These are phyloP conservation scores for Patella caerulea DNA, from an alignment of 2,888 invertebrate genomes.

Conservation along the genomic window DNA sequence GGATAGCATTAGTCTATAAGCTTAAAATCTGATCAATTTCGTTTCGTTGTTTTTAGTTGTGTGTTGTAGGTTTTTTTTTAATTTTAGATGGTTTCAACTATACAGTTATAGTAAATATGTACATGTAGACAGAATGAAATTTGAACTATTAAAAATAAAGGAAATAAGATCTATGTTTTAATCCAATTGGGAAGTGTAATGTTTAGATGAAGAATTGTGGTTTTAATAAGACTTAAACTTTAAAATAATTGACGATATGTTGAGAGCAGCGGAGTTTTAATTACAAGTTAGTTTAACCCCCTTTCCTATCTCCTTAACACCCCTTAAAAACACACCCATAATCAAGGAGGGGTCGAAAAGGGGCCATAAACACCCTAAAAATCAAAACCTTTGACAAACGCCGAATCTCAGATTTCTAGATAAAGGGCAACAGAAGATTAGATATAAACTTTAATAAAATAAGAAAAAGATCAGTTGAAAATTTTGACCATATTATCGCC, in stretches of 20 bases:
- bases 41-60: no score
- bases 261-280: slow-evolving; percentile 2
- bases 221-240: no score
- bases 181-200: no score
- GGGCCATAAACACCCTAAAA: slow-evolving; percentile 8
- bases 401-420: background rate
- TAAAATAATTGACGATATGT: background rate
- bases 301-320: slow-evolving; percentile 2
- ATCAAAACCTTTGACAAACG: background rate
- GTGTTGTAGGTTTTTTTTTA: no score
- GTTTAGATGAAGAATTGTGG: no score
- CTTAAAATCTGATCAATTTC: no score
- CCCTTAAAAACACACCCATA: background rate
- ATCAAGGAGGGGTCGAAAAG: background rate
- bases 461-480: slow-evolving; percentile 2
- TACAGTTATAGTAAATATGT: no score
- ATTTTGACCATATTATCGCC: background rate
- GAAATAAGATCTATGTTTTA: no score
- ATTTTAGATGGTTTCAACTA: no score
- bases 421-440: background rate
- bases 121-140: no score
- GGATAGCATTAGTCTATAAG: no score
- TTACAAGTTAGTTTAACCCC: slow-evolving; percentile 1
- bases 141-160: no score
- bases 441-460: background rate